Conservation (phyloP, 2,888 invertebrate species). For the Cenopis cana region DNA sequence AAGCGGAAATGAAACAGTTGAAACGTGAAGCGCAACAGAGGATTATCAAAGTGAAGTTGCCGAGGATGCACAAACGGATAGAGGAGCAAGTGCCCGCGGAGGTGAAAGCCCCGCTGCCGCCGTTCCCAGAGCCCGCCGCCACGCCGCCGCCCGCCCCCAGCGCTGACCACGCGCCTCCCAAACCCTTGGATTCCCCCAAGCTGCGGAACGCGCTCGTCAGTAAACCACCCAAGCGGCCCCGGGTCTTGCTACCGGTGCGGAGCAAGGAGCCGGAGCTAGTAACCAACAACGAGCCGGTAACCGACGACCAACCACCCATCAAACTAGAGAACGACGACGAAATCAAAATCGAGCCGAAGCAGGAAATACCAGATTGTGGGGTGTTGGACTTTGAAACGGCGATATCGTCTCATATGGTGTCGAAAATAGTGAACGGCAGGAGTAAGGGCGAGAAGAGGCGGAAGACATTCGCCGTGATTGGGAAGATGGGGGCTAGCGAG, state of each 20-base stretch:
- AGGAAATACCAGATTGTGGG: constrained; percentile 51
- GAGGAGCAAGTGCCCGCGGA: constrained; percentile 57
- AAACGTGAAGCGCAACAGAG: constrained; percentile 56
- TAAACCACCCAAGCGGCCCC: constrained; percentile 72
- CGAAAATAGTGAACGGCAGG: constrained; percentile 60
- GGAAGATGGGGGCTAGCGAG: constrained; percentile 64
- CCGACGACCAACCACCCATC: background rate
- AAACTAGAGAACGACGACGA: constrained; percentile 41
- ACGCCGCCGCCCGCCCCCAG: constrained; percentile 40
- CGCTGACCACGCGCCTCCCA: constrained; percentile 49
- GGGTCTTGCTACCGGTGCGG: constrained; percentile 71
- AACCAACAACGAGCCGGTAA: constrained; percentile 21
- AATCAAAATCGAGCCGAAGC: constrained; percentile 45
- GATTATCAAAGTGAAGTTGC: constrained; percentile 70
- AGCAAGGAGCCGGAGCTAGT: constrained; percentile 56
- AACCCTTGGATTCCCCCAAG: constrained; percentile 72
- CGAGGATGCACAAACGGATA: constrained; percentile 62
- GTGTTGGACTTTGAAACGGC: constrained; percentile 71
- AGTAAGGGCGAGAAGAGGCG: constrained; percentile 57
- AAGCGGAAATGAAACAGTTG: constrained; percentile 49
- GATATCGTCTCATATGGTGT: constrained; percentile 75
- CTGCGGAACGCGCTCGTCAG: constrained; percentile 66
- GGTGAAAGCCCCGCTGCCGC: background rate
- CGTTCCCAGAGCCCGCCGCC: constrained; percentile 1
- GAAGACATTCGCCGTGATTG: constrained; percentile 58